A percentile compares a stretch with the other conserved stretches of the same genome.
These are phyloP conservation scores for Romanogobio albipinnatus DNA, from an alignment of 2,113 vertebrate genomes.

Conservation along the genomic window DNA sequence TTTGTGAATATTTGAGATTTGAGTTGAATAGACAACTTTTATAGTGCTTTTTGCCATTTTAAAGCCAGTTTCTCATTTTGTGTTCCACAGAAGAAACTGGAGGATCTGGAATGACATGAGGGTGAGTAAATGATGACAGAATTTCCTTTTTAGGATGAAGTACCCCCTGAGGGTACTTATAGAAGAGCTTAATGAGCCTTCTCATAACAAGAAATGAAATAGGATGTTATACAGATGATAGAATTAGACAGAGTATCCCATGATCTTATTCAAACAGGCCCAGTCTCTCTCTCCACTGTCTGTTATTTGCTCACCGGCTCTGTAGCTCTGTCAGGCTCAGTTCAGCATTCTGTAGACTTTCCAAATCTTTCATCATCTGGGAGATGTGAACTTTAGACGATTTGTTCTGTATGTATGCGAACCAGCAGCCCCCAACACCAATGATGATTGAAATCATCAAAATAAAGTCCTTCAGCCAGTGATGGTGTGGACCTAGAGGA, in stretches of 20 bases:
- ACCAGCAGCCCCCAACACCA: slow-evolving; percentile 97
- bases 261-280: background rate
- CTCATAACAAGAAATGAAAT: slow-evolving; percentile 11
- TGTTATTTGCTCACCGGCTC: slow-evolving; percentile 79
- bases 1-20: background rate
- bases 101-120: background rate
- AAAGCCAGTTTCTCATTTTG: background rate
- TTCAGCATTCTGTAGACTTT: slow-evolving; percentile 93
- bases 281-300: no score
- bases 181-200: slow-evolving; percentile 32
- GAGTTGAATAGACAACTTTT: background rate
- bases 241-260: background rate
- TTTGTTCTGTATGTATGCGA: slow-evolving; percentile 96
- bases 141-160: background rate
- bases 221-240: background rate
- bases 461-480: slow-evolving; percentile 98
- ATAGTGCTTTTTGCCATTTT: background rate
- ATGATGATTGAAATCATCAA: slow-evolving; percentile 96
- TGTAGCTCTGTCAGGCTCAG: slow-evolving; percentile 93
- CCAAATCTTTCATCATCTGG: slow-evolving; percentile 99
- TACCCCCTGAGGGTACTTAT: background rate
- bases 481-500: slow-evolving; percentile 88
- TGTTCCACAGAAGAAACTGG: background rate
- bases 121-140: slow-evolving; percentile 2
- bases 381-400: slow-evolving; percentile 93